Conservation (phyloP, 2,797 vertebrate genomes). For the Leptodactylus fallax region DNA sequence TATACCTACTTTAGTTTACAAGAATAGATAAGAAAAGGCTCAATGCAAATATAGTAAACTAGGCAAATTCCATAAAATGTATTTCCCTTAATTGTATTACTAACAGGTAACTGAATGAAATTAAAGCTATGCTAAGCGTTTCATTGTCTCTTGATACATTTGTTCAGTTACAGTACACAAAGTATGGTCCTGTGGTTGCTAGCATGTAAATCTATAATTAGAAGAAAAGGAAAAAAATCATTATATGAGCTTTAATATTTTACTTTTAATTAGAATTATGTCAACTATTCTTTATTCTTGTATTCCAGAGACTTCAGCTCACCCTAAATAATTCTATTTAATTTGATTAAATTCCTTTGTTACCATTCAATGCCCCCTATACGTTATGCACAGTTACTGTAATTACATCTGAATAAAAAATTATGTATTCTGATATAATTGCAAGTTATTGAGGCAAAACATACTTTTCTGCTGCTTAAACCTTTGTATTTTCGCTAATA, state of each 20-base stretch:
- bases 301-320: slow-evolving; percentile 40
- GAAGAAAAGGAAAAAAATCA: slow-evolving; percentile 10
- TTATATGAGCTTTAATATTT: slow-evolving; percentile 53
- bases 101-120: slow-evolving; percentile 34
- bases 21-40: not conserved
- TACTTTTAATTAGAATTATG: slow-evolving; percentile 59
- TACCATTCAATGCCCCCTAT: slow-evolving; percentile 56
- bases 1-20: not conserved
- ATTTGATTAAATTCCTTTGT: slow-evolving; percentile 58
- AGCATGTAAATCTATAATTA: slow-evolving; percentile 45
- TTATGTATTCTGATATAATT: slow-evolving; percentile 55
- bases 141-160: slow-evolving; percentile 38
- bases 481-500: slow-evolving; percentile 21
- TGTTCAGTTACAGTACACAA: slow-evolving; percentile 23
- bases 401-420: slow-evolving; percentile 60
- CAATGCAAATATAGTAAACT: not conserved
- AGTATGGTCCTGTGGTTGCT: slow-evolving; percentile 17
- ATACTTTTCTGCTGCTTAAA: slow-evolving; percentile 44
- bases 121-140: slow-evolving; percentile 20
- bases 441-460: slow-evolving; percentile 48
- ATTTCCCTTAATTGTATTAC: slow-evolving; percentile 28
- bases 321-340: slow-evolving; percentile 54
- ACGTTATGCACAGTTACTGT: slow-evolving; percentile 55
- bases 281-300: slow-evolving; percentile 51
- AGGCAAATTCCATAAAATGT: not conserved